Evolutionary conservation across 2,797 vertebrate species (phyloP).

Genomic region (Vireo griseus): DNA sequence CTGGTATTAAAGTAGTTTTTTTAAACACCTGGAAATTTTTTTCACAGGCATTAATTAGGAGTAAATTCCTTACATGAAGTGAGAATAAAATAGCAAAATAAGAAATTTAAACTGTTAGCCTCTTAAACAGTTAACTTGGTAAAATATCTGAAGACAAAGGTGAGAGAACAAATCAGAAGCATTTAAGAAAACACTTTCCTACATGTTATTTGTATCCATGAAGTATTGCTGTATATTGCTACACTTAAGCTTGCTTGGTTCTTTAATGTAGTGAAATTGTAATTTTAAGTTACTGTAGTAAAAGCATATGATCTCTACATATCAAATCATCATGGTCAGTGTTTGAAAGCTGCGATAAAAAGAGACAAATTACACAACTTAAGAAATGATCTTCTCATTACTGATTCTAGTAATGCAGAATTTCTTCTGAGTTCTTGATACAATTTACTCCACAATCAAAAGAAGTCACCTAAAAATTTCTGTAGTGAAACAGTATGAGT

Average conservation of each 20-base stretch:
- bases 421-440: neutral
- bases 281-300: neutral
- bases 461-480: neutral
- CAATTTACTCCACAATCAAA: neutral
- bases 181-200: neutral
- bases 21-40: neutral
- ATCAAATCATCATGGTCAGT: neutral
- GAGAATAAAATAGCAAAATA: neutral
- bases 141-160: neutral
- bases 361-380: neutral
- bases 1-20: neutral
- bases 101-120: neutral
- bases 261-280: neutral
- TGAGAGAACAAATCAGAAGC: neutral
- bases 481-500: neutral
- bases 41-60: neutral
- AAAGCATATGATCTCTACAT: neutral
- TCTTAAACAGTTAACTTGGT: neutral
- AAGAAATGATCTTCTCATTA: neutral
- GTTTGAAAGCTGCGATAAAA: neutral
- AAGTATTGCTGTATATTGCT: neutral
- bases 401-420: neutral
- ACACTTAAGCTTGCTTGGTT: neutral
- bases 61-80: neutral
- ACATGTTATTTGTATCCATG: neutral